Conservation (phyloP, 1,140 invertebrate genomes). For the Cherax destructor region DNA sequence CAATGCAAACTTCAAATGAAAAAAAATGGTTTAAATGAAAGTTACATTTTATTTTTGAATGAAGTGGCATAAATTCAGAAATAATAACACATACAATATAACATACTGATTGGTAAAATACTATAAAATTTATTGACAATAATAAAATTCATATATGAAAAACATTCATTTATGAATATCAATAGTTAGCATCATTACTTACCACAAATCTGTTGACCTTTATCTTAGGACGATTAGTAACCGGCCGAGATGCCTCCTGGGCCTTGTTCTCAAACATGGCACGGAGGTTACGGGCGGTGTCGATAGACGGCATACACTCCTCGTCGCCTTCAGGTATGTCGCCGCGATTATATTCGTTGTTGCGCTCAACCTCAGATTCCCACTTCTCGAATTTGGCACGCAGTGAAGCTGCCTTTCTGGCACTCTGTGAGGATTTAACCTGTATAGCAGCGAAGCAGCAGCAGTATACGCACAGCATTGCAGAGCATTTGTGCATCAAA, state of each 20-base stretch:
- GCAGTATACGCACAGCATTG: slow-evolving; percentile 8
- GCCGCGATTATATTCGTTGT: slow-evolving; percentile 70
- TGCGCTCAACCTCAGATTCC: slow-evolving; percentile 81
- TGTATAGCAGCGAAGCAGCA: slow-evolving; percentile 59
- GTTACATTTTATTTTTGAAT: too few relatives aligned
- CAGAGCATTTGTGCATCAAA: background rate
- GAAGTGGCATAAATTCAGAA: too few relatives aligned
- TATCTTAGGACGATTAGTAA: slow-evolving; percentile 78
- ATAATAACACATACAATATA: too few relatives aligned
- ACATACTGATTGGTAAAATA: too few relatives aligned
- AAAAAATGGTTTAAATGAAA: too few relatives aligned
- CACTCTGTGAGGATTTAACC: slow-evolving; percentile 78
- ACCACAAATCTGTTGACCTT: slow-evolving; percentile 92
- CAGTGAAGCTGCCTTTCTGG: slow-evolving; percentile 89
- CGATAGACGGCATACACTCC: slow-evolving; percentile 77
- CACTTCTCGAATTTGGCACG: slow-evolving; percentile 94
- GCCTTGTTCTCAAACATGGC: slow-evolving; percentile 90
- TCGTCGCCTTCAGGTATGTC: slow-evolving; percentile 69
- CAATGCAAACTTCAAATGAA: too few relatives aligned
- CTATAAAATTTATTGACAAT: too few relatives aligned
- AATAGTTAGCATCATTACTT: slow-evolving; percentile 76
- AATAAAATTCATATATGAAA: too few relatives aligned
- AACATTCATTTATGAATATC: too few relatives aligned
- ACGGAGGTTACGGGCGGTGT: slow-evolving; percentile 87
- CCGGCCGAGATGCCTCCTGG: slow-evolving; percentile 76